A percentile compares a stretch with the other conserved stretches of the same genome.
phyloP scores from a whole-genome alignment of 2,113 vertebrate species.

The Machaerirhynchus nigripectus region DNA sequence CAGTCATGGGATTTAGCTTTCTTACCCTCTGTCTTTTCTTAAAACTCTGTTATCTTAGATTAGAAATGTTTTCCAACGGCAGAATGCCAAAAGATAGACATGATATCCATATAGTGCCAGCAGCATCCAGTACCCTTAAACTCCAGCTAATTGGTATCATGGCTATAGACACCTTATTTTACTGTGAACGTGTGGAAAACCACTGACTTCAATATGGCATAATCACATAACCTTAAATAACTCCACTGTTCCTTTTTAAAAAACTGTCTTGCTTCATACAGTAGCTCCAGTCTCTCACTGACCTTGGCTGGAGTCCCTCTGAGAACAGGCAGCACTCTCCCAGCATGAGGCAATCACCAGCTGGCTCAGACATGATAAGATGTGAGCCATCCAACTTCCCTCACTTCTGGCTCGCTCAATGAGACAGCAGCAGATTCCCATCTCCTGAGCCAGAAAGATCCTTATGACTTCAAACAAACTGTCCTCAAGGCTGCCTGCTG shows the following conservation, averaged over 20 bases:
- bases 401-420: neutral
- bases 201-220: neutral
- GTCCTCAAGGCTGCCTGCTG: neutral
- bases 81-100: neutral
- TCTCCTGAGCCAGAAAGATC: conserved; percentile 13
- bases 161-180: neutral
- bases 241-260: neutral
- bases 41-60: neutral
- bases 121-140: neutral
- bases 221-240: neutral
- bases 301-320: conserved; percentile 10
- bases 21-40: neutral
- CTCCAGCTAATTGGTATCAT: neutral
- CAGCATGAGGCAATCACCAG: neutral
- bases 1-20: neutral
- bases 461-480: neutral
- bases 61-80: neutral
- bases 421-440: neutral
- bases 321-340: neutral
- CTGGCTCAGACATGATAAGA: conserved; percentile 9
- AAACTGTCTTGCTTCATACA: neutral
- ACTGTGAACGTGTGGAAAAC: neutral
- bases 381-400: neutral
- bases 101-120: neutral
- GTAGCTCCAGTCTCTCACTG: neutral